Evolutionary conservation across 2,797 vertebrate genomes (phyloP).

Genomic region (Melanogrammus aeglefinus): DNA sequence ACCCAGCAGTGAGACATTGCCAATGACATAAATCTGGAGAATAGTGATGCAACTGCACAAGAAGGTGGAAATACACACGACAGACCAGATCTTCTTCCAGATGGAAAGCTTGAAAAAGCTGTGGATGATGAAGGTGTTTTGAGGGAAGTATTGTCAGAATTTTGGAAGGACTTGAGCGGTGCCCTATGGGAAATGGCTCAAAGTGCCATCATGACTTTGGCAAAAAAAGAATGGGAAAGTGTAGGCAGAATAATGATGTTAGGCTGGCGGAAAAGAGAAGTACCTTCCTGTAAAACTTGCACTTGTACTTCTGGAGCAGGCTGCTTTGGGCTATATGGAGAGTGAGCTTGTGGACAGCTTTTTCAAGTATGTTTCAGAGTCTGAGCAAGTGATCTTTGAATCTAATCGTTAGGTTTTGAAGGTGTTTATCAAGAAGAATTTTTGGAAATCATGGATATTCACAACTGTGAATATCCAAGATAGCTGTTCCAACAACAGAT

Average conservation of each 20-base stretch:
- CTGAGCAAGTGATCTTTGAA: conserved; percentile 19
- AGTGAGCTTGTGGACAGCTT: conserved; percentile 31
- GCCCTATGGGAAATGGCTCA: conserved; percentile 26
- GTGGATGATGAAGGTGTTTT: conserved; percentile 35
- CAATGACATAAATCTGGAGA: not conserved
- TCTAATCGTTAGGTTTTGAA: conserved; percentile 2
- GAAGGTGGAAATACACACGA: not conserved
- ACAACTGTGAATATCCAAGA: too few relatives aligned
- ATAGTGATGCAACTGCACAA: not conserved
- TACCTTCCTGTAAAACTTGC: conserved; percentile 33
- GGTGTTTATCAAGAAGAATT: conserved; percentile 3
- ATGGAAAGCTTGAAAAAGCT: conserved; percentile 23
- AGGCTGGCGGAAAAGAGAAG: conserved; percentile 15
- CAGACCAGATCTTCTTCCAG: conserved; percentile 8
- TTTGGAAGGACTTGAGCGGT: conserved; percentile 37
- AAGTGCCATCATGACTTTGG: conserved; percentile 31
- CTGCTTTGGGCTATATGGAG: conserved; percentile 18
- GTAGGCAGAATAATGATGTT: conserved; percentile 17
- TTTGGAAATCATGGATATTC: conserved; percentile 8
- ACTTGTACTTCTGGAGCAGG: conserved; percentile 29
- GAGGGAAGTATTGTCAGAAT: conserved; percentile 26
- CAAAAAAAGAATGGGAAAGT: conserved; percentile 20
- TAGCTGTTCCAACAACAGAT: too few relatives aligned
- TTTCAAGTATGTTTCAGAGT: conserved; percentile 11
- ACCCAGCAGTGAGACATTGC: not conserved